Evolutionary conservation across 1,140 invertebrate species (phyloP).

Genomic region (Neomicropteryx cornuta): DNA sequence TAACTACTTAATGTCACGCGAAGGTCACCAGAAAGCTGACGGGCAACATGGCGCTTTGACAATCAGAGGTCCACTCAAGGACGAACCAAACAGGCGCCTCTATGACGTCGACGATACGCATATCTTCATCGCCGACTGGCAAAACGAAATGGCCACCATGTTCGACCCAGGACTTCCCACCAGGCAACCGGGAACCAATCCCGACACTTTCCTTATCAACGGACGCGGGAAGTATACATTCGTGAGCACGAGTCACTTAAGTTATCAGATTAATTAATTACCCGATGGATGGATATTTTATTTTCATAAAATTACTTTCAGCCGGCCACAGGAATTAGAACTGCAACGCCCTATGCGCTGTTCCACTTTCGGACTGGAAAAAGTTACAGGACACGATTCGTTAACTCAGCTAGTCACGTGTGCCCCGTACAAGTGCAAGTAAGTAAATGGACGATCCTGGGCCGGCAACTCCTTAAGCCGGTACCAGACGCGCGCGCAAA

Average conservation of each 20-base stretch:
- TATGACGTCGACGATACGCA: constrained; percentile 31
- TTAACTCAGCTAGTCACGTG: no score
- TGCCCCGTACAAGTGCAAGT: no score
- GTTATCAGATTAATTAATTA: no score
- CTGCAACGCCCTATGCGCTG: no score
- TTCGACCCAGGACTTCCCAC: constrained; percentile 18
- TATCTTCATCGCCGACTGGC: constrained; percentile 27
- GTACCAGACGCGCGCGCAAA: no score
- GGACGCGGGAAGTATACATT: constrained; percentile 32
- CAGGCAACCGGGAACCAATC: constrained; percentile 23
- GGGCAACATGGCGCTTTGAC: constrained; percentile 35
- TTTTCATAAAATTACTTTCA: no score
- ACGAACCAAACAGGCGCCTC: constrained; percentile 20
- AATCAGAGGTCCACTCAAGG: constrained; percentile 22
- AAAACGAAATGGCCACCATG: constrained; percentile 15
- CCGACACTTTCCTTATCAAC: constrained; percentile 42
- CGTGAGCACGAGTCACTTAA: constrained; percentile 8
- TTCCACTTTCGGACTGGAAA: no score
- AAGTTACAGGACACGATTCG: no score
- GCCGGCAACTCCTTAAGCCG: no score
- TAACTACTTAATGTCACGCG: not conserved
- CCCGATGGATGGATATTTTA: no score
- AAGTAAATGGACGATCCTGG: no score
- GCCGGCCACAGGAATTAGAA: no score
- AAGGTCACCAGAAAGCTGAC: constrained; percentile 35